Percentiles rank a stretch among this genome's conserved stretches.
Conservation (phyloP, 2,113 vertebrate genomes). For the Lonchura striata region DNA sequence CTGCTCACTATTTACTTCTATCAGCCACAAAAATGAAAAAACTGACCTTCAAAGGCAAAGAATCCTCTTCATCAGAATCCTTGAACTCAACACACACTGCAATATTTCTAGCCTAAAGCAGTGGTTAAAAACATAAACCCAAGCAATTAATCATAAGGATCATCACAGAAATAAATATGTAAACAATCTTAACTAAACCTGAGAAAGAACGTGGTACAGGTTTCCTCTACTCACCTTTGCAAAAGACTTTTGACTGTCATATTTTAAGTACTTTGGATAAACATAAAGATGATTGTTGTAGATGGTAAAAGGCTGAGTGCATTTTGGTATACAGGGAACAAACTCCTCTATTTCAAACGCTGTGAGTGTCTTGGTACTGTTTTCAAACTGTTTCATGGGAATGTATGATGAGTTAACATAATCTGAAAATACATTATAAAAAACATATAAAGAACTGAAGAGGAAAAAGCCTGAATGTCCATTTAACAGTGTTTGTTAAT, state of each 20-base stretch:
- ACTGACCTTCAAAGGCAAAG: constrained; percentile 88
- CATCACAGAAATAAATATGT: neutral
- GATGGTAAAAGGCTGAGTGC: constrained; percentile 93
- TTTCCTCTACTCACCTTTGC: constrained; percentile 83
- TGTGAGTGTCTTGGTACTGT: constrained; percentile 74
- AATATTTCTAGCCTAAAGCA: constrained; percentile 91
- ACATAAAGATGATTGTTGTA: constrained; percentile 98
- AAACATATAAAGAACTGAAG: constrained; percentile 13
- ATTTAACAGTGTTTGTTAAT: neutral
- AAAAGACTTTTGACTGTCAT: constrained; percentile 94
- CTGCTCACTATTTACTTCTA: neutral
- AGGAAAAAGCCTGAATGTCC: neutral
- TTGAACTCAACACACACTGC: constrained; percentile 95
- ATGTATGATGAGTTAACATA: constrained; percentile 97
- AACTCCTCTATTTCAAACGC: constrained; percentile 96
- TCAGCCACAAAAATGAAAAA: neutral
- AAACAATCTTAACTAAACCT: neutral
- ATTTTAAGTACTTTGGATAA: constrained; percentile 94
- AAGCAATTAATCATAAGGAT: neutral
- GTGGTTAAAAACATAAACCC: constrained; percentile 2
- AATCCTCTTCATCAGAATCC: constrained; percentile 95
- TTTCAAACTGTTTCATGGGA: constrained; percentile 92
- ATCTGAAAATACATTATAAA: constrained; percentile 79
- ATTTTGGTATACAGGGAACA: constrained; percentile 91
- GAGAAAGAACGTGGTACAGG: neutral